These are phyloP conservation scores for Ptychadena robeensis DNA, from an alignment of 2,797 vertebrate species.

Conservation along the genomic window DNA sequence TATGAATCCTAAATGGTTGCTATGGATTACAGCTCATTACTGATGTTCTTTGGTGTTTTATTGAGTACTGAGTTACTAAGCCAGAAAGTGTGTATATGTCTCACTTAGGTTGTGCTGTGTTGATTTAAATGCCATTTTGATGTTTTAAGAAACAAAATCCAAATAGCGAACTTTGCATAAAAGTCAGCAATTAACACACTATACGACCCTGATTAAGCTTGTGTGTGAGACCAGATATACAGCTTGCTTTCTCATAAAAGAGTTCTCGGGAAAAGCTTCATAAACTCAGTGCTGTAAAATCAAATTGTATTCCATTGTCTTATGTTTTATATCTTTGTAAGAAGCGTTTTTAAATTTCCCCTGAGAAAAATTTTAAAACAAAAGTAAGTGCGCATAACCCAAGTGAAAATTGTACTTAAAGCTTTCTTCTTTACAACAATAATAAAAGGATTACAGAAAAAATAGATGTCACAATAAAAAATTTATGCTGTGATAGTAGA, in stretches of 20 bases:
- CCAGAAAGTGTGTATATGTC: background rate
- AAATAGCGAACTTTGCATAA: background rate
- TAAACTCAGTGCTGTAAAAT: conserved; percentile 44
- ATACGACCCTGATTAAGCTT: conserved; percentile 6
- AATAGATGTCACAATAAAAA: conserved; percentile 60
- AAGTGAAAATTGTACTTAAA: conserved; percentile 54
- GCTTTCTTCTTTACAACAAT: conserved; percentile 60
- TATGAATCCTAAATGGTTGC: background rate
- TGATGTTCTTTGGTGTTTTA: background rate
- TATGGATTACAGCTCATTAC: background rate
- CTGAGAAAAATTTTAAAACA: conserved; percentile 52
- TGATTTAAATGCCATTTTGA: background rate
- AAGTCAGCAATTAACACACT: conserved; percentile 12
- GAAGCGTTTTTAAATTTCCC: conserved; percentile 59
- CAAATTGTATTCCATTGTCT: conserved; percentile 50
- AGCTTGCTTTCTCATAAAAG: conserved; percentile 36
- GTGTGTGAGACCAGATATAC: conserved; percentile 18
- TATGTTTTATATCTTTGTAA: conserved; percentile 54
- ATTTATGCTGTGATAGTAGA: conserved; percentile 45
- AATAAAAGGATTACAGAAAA: conserved; percentile 61
- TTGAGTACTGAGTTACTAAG: too few relatives aligned
- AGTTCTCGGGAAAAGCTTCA: conserved; percentile 32
- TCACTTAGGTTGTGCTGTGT: background rate
- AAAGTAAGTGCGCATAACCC: conserved; percentile 51
- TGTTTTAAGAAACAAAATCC: conserved; percentile 2